A percentile compares a stretch with the other conserved stretches of the same genome.
Evolutionary conservation across 2,797 vertebrate species (phyloP).

Genomic region (Microctenopoma stevenorrisi): DNA sequence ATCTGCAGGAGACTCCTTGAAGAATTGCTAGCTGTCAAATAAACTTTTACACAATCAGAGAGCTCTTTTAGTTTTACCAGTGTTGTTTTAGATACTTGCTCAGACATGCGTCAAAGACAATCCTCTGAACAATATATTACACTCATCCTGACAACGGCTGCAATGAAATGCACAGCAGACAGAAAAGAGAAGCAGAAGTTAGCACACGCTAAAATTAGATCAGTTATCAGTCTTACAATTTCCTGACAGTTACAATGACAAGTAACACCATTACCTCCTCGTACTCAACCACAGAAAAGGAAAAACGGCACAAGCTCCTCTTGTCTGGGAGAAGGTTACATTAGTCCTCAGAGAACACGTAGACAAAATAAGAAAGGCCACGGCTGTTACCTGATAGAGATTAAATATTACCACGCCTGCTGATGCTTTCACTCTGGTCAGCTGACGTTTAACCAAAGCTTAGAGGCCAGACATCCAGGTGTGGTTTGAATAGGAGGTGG

Average conservation of each 20-base stretch:
- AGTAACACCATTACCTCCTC: slow-evolving; percentile 42
- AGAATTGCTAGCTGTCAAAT: slow-evolving; percentile 19
- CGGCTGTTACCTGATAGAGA: slow-evolving; percentile 55
- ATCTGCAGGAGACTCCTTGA: slow-evolving; percentile 22
- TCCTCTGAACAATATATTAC: slow-evolving; percentile 8
- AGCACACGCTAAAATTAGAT: slow-evolving; percentile 49
- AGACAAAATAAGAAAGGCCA: neutral
- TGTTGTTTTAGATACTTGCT: slow-evolving; percentile 39
- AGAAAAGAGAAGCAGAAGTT: slow-evolving; percentile 74
- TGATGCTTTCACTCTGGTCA: slow-evolving; percentile 63
- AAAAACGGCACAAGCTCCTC: neutral
- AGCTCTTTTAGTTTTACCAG: slow-evolving; percentile 10
- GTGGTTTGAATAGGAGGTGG: slow-evolving; percentile 71
- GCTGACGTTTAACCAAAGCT: slow-evolving; percentile 65
- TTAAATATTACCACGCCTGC: slow-evolving; percentile 83
- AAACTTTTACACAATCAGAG: slow-evolving; percentile 17
- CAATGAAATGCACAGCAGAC: slow-evolving; percentile 10
- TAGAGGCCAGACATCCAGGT: slow-evolving; percentile 62
- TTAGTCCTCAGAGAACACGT: slow-evolving; percentile 11
- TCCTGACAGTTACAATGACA: slow-evolving; percentile 53
- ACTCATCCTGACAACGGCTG: slow-evolving; percentile 10
- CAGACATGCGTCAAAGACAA: slow-evolving; percentile 28
- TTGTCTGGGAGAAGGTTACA: slow-evolving; percentile 6
- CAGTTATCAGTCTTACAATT: slow-evolving; percentile 48
- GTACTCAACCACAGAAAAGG: neutral